Conservation (phyloP, 2,113 vertebrate species). For the Microcebus lehilahytsara region DNA sequence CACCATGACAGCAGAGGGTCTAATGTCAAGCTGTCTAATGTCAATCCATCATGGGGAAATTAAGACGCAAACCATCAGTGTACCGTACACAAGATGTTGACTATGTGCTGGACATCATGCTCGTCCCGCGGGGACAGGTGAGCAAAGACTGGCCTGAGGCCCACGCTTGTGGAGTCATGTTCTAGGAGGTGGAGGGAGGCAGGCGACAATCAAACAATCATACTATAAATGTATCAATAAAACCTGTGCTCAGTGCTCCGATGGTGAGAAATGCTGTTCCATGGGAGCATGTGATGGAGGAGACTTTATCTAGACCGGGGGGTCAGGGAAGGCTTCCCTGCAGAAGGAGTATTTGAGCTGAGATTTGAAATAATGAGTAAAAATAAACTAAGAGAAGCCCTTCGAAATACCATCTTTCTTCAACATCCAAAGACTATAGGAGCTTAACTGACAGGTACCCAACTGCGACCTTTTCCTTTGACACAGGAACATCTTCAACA, state of each 20-base stretch:
- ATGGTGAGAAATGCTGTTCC: background rate
- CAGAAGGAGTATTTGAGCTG: background rate
- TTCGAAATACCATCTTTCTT: background rate
- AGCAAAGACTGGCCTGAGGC: background rate
- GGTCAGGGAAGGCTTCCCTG: background rate
- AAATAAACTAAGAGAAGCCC: background rate
- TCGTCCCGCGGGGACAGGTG: background rate
- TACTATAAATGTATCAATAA: background rate
- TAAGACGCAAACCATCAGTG: no score
- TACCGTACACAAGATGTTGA: no score
- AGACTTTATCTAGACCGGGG: background rate
- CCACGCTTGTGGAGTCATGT: background rate
- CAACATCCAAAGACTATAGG: background rate
- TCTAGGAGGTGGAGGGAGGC: background rate
- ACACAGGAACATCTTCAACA: no score
- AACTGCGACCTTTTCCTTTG: background rate
- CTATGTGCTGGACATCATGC: accelerated
- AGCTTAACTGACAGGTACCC: background rate
- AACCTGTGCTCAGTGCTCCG: background rate
- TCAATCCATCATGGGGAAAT: background rate
- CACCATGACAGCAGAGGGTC: background rate
- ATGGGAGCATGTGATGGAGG: background rate
- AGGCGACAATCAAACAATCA: background rate
- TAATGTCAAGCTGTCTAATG: background rate
- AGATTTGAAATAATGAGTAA: background rate